Conservation (phyloP, 1,140 invertebrate species). For the Ptiloglossa arizonensis region DNA sequence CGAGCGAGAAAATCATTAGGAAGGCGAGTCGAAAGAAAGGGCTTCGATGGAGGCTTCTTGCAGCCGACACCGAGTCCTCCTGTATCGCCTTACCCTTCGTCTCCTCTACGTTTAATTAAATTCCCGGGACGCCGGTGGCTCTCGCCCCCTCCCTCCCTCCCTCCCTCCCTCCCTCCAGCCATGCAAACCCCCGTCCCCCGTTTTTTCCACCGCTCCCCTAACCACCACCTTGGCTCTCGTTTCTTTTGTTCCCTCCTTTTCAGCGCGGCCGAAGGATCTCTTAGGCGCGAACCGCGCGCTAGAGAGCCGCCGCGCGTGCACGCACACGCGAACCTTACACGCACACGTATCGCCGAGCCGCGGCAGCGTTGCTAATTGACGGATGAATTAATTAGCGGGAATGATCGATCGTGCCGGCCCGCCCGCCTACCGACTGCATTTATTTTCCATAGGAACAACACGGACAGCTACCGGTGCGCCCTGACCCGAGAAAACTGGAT, state of each 20-base stretch:
- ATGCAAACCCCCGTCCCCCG: not conserved
- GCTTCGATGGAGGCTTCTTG: constrained; percentile 67
- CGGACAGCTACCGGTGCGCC: not conserved
- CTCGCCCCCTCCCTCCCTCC: constrained; percentile 38
- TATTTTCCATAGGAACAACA: constrained; percentile 50
- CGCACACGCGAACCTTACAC: constrained; percentile 19
- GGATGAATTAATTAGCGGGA: constrained; percentile 78
- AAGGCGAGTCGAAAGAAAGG: constrained; percentile 55
- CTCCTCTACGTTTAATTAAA: constrained; percentile 76
- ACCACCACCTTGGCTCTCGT: not conserved
- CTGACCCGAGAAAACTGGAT: not conserved
- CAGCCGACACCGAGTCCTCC: constrained; percentile 61
- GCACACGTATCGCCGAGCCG: not conserved
- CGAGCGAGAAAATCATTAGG: constrained; percentile 66
- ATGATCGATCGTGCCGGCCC: constrained; percentile 73
- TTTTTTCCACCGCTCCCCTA: constrained; percentile 13
- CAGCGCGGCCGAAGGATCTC: constrained; percentile 22
- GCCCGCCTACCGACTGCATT: constrained; percentile 49
- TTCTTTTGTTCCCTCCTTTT: constrained; percentile 3
- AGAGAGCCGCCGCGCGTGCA: constrained; percentile 17
- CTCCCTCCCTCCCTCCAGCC: constrained; percentile 2
- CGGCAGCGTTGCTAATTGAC: constrained; percentile 75
- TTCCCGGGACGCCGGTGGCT: constrained; percentile 70
- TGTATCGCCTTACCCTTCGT: constrained; percentile 66
- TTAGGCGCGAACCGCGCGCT: constrained; percentile 28